Evolutionary conservation across 2,888 invertebrate genomes (phyloP).

Genomic region (Caradrina kadenii): DNA sequence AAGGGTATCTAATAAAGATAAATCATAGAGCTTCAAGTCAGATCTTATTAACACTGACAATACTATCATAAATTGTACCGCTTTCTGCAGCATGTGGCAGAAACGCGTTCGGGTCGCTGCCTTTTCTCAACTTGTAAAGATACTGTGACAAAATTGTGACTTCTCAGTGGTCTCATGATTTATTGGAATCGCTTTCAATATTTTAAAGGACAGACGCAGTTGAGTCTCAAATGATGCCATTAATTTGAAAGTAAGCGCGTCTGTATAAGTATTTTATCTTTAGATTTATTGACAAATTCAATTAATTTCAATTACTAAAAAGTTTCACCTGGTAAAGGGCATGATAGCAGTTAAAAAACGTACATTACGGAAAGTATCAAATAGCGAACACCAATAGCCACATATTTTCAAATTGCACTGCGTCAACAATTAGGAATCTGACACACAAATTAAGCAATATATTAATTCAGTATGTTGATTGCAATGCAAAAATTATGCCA

Average conservation of each 20-base stretch:
- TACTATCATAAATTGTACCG: constrained; percentile 49
- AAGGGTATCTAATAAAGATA: constrained; percentile 14
- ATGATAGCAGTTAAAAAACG: not conserved
- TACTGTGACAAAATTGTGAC: constrained; percentile 50
- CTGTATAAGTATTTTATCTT: not conserved
- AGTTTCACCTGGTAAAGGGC: not conserved
- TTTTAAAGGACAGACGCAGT: constrained; percentile 18
- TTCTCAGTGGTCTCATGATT: constrained; percentile 37
- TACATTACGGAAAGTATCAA: not conserved
- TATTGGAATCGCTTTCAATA: constrained; percentile 40
- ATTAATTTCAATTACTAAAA: no score
- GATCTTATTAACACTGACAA: constrained; percentile 46
- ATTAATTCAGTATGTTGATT: constrained; percentile 39
- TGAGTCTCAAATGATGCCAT: constrained; percentile 9
- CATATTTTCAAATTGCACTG: constrained; percentile 46
- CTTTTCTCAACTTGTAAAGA: constrained; percentile 44
- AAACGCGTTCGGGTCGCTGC: constrained; percentile 47
- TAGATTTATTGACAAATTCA: not conserved
- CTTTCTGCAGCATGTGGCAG: constrained; percentile 49
- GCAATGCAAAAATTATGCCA: constrained; percentile 6
- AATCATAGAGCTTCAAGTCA: constrained; percentile 31
- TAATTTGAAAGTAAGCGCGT: not conserved
- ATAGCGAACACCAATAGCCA: constrained; percentile 27
- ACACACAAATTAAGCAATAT: constrained; percentile 34
- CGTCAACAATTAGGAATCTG: constrained; percentile 35